A percentile compares a stretch with the other conserved stretches of the same genome.
Evolutionary conservation across 2,797 vertebrate species (phyloP).

Genomic region (Silurus lanzhouensis): DNA sequence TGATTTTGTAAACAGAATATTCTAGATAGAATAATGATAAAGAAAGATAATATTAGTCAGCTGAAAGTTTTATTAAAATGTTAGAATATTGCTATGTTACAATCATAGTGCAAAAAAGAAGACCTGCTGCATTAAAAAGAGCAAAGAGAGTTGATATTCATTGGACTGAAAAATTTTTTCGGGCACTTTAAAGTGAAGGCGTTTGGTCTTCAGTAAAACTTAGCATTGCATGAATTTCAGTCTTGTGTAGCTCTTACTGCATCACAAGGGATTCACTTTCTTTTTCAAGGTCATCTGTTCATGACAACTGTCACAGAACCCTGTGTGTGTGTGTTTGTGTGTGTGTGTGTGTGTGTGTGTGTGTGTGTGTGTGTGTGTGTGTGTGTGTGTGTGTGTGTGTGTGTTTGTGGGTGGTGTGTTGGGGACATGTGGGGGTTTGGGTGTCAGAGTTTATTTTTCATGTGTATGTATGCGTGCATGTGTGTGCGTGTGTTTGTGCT

Average conservation of each 20-base stretch:
- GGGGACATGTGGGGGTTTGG: not conserved
- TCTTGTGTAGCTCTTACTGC: constrained; percentile 41
- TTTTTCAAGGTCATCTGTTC: constrained; percentile 50
- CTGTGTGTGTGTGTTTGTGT: not conserved
- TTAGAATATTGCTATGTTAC: no score
- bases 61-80: no score
- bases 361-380: not conserved
- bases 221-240: constrained; percentile 33
- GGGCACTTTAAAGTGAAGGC: not conserved
- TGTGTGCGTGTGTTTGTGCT: not conserved
- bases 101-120: not conserved
- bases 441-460: not conserved
- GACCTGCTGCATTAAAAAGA: not conserved
- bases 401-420: not conserved
- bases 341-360: not conserved
- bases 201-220: not conserved
- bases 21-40: no score
- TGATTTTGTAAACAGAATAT: no score
- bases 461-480: not conserved
- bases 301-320: constrained; percentile 17
- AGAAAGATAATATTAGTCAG: no score
- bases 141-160: not conserved
- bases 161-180: not conserved
- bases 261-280: constrained; percentile 39
- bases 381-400: constrained; percentile 4